Percentiles rank a stretch among this genome's conserved stretches.
These are phyloP conservation scores for Volucella bombylans DNA, from an alignment of 2,888 invertebrate genomes.

Conservation along the genomic window DNA sequence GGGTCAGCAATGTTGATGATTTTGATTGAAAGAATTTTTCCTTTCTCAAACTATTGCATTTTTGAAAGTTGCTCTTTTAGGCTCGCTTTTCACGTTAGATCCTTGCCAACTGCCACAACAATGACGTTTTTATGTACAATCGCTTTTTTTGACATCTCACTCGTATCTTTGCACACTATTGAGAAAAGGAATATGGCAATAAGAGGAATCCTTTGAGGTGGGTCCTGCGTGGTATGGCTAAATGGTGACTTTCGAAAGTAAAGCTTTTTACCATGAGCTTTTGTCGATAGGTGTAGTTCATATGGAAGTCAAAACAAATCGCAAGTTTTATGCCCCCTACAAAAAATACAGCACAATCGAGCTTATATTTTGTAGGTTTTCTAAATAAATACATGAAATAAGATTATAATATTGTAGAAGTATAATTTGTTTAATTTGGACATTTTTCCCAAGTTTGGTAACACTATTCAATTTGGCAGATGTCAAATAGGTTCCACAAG, in stretches of 20 bases:
- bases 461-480: no score
- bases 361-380: no score
- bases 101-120: constrained; percentile 67
- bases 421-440: no score
- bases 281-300: neutral
- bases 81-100: constrained; percentile 38
- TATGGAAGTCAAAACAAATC: neutral
- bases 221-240: constrained; percentile 52
- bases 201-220: constrained; percentile 42
- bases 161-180: constrained; percentile 39
- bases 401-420: no score
- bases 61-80: neutral
- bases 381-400: no score
- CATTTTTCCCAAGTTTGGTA: no score
- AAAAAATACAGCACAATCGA: no score
- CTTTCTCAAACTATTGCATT: constrained; percentile 8
- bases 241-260: constrained; percentile 12
- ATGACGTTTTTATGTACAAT: constrained; percentile 68
- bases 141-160: constrained; percentile 63
- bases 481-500: no score
- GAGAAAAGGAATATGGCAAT: constrained; percentile 34
- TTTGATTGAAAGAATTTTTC: constrained; percentile 16
- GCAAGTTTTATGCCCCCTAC: neutral
- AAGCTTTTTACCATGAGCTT: constrained; percentile 59
- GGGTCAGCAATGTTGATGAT: constrained; percentile 33